Evolutionary conservation across 2,888 invertebrate genomes (phyloP).

Genomic region (Prenolepis imparis): DNA sequence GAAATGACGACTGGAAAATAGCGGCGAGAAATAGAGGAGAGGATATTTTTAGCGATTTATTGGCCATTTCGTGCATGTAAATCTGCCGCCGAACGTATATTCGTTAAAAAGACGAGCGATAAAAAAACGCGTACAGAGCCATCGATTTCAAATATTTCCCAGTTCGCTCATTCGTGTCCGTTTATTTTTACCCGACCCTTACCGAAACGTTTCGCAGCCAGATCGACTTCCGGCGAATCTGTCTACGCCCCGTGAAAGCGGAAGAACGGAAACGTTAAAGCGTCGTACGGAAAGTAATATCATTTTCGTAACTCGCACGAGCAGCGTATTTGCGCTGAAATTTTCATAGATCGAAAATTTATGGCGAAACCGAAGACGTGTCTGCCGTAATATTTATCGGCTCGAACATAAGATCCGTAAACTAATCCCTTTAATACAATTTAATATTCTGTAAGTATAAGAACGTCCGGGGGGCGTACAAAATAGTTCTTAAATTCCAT

Average conservation of each 20-base stretch:
- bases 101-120: constrained; percentile 56
- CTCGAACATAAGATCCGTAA: background rate
- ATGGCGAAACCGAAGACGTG: constrained; percentile 28
- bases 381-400: constrained; percentile 10
- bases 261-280: constrained; percentile 41
- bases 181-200: constrained; percentile 50
- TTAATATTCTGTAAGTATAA: background rate
- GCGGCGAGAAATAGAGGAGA: constrained; percentile 53
- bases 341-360: constrained; percentile 42
- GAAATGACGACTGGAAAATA: constrained; percentile 37
- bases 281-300: constrained; percentile 50
- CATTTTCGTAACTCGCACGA: constrained; percentile 43
- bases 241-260: constrained; percentile 22
- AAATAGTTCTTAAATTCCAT: background rate
- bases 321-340: constrained; percentile 33
- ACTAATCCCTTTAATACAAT: constrained; percentile 3
- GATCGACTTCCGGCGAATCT: constrained; percentile 53
- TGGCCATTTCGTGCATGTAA: constrained; percentile 72
- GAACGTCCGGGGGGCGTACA: background rate
- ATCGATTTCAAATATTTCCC: constrained; percentile 68
- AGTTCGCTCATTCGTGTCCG: constrained; percentile 28
- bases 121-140: constrained; percentile 51
- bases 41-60: constrained; percentile 75
- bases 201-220: constrained; percentile 42
- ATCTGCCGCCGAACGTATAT: constrained; percentile 64